A percentile compares a stretch with the other conserved stretches of the same genome.
phyloP scores from a whole-genome alignment of 2,797 vertebrate species.

The Pelobates cultripes region DNA sequence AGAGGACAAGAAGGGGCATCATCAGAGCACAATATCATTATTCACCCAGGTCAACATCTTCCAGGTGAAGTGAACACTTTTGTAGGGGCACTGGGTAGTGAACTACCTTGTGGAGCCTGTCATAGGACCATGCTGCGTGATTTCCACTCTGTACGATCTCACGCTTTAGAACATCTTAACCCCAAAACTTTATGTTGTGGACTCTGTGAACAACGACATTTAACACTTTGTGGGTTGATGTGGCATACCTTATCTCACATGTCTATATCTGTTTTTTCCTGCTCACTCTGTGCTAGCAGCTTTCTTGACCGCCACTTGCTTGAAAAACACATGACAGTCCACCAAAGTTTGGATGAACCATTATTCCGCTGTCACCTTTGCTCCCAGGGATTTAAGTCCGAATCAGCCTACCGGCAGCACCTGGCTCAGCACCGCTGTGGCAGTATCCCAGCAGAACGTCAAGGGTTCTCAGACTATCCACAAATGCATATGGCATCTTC shows the following conservation, averaged over 20 bases:
- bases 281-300: constrained; percentile 86
- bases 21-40: constrained; percentile 75
- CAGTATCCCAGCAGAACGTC: constrained; percentile 58
- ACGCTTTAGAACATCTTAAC: constrained; percentile 86
- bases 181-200: constrained; percentile 83
- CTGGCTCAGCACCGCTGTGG: constrained; percentile 82
- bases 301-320: constrained; percentile 80
- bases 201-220: constrained; percentile 84
- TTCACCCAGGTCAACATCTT: constrained; percentile 76
- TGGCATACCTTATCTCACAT: constrained; percentile 91
- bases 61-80: constrained; percentile 68
- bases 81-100: constrained; percentile 63
- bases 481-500: constrained; percentile 64
- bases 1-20: constrained; percentile 75
- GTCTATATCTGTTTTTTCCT: constrained; percentile 85
- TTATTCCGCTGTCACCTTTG: constrained; percentile 88
- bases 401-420: constrained; percentile 87
- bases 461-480: constrained; percentile 65
- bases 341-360: constrained; percentile 74
- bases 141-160: constrained; percentile 86
- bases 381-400: constrained; percentile 85
- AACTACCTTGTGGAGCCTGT: constrained; percentile 84
- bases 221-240: constrained; percentile 87
- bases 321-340: constrained; percentile 83
- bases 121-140: constrained; percentile 83